Conservation (phyloP, 2,888 invertebrate species). For the Leucophora obtusa region DNA sequence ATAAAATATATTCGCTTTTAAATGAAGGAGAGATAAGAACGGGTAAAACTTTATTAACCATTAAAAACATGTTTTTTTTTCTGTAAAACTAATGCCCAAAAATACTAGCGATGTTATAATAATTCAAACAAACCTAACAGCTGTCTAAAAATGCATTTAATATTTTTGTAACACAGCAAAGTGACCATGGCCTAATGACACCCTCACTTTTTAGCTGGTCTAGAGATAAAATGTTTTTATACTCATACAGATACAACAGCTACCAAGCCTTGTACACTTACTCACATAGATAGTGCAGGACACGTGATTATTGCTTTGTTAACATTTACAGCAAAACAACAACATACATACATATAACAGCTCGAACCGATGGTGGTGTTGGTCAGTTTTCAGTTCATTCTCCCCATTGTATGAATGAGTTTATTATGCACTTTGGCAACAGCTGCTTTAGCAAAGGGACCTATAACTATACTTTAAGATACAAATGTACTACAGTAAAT, state of each 20-base stretch:
- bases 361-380: not conserved
- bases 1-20: conserved; percentile 25
- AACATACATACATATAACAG: not conserved
- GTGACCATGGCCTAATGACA: conserved; percentile 58
- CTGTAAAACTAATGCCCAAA: conserved; percentile 28
- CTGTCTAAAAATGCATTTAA: conserved; percentile 58
- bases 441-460: conserved; percentile 45
- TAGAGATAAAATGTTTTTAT: conserved; percentile 19
- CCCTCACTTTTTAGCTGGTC: conserved; percentile 42
- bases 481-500: not conserved
- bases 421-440: conserved; percentile 53
- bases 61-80: conserved; percentile 50
- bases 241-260: conserved; percentile 6
- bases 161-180: conserved; percentile 13
- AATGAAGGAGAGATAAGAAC: not conserved
- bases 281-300: conserved; percentile 1
- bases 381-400: conserved; percentile 33
- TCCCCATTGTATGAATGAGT: conserved; percentile 5
- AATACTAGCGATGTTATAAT: conserved; percentile 12
- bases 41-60: conserved; percentile 49
- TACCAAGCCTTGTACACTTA: not conserved
- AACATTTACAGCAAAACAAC: conserved; percentile 26
- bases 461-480: conserved; percentile 29
- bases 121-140: conserved; percentile 43
- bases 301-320: conserved; percentile 32